phyloP scores from a whole-genome alignment of 2,888 invertebrate genomes.

The Netelia melanura region DNA sequence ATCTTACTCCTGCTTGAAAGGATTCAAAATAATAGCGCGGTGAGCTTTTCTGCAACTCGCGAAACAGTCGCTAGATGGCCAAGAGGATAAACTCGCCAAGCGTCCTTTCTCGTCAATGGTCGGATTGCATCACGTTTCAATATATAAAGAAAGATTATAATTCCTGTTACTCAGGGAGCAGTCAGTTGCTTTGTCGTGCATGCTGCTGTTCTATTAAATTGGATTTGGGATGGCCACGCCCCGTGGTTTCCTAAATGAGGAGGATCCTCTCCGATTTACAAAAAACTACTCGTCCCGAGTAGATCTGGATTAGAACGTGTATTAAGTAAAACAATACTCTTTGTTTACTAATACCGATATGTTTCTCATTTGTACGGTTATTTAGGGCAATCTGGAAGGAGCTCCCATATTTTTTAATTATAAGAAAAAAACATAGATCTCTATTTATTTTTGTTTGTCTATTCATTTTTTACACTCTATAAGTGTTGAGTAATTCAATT shows the following conservation, averaged over 20 bases:
- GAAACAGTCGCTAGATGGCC: slow-evolving; percentile 52
- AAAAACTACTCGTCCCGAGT: no score
- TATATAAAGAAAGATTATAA: slow-evolving; percentile 32
- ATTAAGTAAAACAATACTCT: no score
- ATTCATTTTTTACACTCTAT: background rate
- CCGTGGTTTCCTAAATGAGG: no score
- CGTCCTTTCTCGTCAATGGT: slow-evolving; percentile 44
- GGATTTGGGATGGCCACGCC: no score
- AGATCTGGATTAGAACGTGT: no score
- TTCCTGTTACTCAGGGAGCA: slow-evolving; percentile 28
- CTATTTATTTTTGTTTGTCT: background rate
- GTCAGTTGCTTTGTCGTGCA: no score
- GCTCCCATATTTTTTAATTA: slow-evolving; percentile 61
- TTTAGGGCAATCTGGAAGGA: background rate
- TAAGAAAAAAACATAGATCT: no score
- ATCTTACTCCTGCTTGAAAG: background rate
- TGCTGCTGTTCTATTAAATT: no score
- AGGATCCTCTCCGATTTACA: no score
- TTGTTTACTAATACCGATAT: no score
- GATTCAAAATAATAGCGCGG: background rate
- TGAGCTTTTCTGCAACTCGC: background rate
- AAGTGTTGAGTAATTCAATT: background rate
- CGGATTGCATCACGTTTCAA: slow-evolving; percentile 6
- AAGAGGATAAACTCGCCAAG: background rate
- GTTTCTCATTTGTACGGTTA: no score